phyloP scores from a whole-genome alignment of 2,113 vertebrate species.

The Pao palembangensis region DNA sequence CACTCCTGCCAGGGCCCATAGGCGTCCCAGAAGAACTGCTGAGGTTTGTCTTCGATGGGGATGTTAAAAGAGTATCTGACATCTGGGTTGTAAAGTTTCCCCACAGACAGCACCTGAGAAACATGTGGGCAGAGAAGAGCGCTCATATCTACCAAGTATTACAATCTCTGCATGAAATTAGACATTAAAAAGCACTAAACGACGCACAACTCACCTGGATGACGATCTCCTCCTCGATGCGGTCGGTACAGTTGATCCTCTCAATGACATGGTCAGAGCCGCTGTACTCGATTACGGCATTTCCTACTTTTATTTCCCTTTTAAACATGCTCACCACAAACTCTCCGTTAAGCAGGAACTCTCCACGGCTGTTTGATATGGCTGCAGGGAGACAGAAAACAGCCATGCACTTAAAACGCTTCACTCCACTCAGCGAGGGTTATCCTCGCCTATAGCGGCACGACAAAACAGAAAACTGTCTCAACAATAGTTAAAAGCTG shows the following conservation, averaged over 20 bases:
- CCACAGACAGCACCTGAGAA: conserved; percentile 90
- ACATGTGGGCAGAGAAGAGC: conserved; percentile 4
- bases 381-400: conserved; percentile 71
- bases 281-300: conserved; percentile 92
- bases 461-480: neutral
- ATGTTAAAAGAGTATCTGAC: conserved; percentile 96
- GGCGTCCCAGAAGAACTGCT: conserved; percentile 92
- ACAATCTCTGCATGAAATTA: neutral
- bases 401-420: neutral
- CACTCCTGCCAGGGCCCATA: conserved; percentile 96
- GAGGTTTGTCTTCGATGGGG: conserved; percentile 91
- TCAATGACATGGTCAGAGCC: conserved; percentile 90
- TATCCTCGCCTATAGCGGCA: neutral
- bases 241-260: conserved; percentile 95
- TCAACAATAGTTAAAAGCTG: neutral
- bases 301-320: conserved; percentile 95
- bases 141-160: neutral
- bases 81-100: conserved; percentile 91
- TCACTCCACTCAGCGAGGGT: conserved; percentile 5
- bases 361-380: conserved; percentile 88
- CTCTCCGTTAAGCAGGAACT: conserved; percentile 95
- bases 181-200: neutral
- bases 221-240: conserved; percentile 89
- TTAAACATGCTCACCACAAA: conserved; percentile 99
- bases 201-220: conserved; percentile 81